Evolutionary conservation across 2,888 invertebrate species (phyloP), one percentile per base, ranked within the genome.

Genomic region (Schrankia costaestrigalis): DNA sequence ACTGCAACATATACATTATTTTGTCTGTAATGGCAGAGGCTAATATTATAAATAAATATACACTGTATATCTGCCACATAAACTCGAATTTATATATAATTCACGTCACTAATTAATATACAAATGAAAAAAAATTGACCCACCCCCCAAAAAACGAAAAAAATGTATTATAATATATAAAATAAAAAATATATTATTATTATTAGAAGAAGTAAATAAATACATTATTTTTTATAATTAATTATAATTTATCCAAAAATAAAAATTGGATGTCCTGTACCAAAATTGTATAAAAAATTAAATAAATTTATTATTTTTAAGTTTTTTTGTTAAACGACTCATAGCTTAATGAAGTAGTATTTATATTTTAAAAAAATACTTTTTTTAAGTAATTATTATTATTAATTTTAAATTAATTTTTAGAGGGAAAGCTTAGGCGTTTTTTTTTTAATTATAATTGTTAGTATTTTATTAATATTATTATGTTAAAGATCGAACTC

Each of bases 201-300:
- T 5, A 18, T 17, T 17, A 17, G 17, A 17, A 17, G 17, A 17
- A 17, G 17, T 3, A 21, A 28, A 30, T 12, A 36, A 31, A 26
- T 24, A 42, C 37, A 38, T 47, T 45, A 51, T 44, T 56, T 36
- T 47, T 45, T 51, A 38, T 56, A 37, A 33, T n/a, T n/a, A n/a
- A n/a, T n/a, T 49, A 56, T 60, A 46, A 19, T 40, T 62, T 77
- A 44, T 82, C 83, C 80, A 78, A 67, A n/a, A n/a, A n/a, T n/a
- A n/a, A n/a, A n/a, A 57, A 54, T 82, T 81, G 82, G 84, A 82
- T 81, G 80, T 76, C 44, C 72, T 62, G 71, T 76, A 83, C 83
- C 83, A 83, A 81, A 81, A 57, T 62, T 55, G 12, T n/a, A n/a
- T n/a, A n/a, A n/a, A n/a, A n/a, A n/a, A n/a, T 41, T 54, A 59